Evolutionary conservation across 2,888 invertebrate species (phyloP).

Genomic region (Hipparchia semele): DNA sequence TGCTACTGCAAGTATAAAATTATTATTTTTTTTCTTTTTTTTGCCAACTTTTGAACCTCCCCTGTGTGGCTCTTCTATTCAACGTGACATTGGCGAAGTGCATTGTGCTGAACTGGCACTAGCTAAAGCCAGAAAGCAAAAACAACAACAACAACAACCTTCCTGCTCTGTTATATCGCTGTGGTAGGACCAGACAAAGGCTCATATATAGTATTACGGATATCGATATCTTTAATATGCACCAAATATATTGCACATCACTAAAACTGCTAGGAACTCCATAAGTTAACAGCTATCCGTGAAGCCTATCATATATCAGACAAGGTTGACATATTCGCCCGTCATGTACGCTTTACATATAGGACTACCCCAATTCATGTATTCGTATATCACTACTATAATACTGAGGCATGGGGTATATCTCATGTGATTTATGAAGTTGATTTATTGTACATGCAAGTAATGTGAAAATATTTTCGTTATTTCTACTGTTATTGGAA

Average conservation of each 20-base stretch:
- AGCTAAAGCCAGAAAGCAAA: no score
- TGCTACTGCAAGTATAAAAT: no score
- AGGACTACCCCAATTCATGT: constrained; percentile 32
- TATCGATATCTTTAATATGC: constrained; percentile 14
- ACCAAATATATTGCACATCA: constrained; percentile 42
- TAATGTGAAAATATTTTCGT: not conserved
- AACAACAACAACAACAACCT: no score
- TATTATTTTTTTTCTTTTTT: no score
- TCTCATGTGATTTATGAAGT: constrained; percentile 31
- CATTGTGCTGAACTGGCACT: no score
- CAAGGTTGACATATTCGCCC: constrained; percentile 68
- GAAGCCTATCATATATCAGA: constrained; percentile 75
- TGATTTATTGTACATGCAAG: constrained; percentile 9
- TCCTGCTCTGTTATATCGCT: no score
- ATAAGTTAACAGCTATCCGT: constrained; percentile 74
- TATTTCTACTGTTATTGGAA: no score
- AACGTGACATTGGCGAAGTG: no score
- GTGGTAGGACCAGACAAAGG: no score
- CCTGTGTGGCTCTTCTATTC: no score
- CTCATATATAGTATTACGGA: not conserved
- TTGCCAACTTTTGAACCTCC: no score
- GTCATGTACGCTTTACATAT: constrained; percentile 69
- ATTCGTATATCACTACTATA: constrained; percentile 28
- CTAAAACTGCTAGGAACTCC: constrained; percentile 65
- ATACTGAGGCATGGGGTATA: constrained; percentile 26